Evolutionary conservation across 1,140 invertebrate genomes (phyloP).

Genomic region (Schlechtendalia chinensis): DNA sequence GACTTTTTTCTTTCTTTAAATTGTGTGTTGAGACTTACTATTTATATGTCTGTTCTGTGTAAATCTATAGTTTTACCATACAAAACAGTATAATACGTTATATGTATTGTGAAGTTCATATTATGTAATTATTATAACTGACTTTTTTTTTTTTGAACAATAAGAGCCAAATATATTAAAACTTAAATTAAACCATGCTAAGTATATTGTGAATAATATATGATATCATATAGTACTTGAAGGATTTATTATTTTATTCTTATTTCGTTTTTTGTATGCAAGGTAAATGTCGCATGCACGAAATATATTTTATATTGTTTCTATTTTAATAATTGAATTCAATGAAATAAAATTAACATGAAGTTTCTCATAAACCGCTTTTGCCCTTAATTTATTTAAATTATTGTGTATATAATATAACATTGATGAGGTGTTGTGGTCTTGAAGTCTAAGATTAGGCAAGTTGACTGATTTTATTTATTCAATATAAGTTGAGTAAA

Average conservation of each 20-base stretch:
- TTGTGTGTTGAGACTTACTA: not conserved
- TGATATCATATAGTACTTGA: slow-evolving; percentile 2
- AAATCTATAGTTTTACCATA: slow-evolving; percentile 14
- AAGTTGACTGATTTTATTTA: no score
- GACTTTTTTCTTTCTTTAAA: not conserved
- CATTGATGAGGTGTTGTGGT: no score
- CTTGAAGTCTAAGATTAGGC: no score
- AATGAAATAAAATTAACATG: not conserved
- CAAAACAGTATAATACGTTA: not conserved
- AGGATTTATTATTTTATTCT: not conserved
- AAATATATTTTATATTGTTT: slow-evolving; percentile 15
- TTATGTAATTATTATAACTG: not conserved
- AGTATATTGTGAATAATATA: not conserved
- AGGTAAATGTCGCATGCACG: slow-evolving; percentile 11
- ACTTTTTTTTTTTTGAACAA: not conserved
- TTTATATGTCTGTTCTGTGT: not conserved
- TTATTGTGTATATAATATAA: no score
- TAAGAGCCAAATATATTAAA: slow-evolving; percentile 14
- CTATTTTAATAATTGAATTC: slow-evolving; percentile 16
- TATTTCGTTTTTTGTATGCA: slow-evolving; percentile 8
- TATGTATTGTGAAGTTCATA: not conserved
- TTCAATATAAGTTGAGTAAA: no score
- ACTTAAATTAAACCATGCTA: slow-evolving; percentile 6
- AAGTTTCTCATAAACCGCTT: not conserved
- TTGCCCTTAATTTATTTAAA: no score